Base-by-base conservation (phyloP, 2,113 vertebrate species). In the Butastur rufipennis region DNA sequence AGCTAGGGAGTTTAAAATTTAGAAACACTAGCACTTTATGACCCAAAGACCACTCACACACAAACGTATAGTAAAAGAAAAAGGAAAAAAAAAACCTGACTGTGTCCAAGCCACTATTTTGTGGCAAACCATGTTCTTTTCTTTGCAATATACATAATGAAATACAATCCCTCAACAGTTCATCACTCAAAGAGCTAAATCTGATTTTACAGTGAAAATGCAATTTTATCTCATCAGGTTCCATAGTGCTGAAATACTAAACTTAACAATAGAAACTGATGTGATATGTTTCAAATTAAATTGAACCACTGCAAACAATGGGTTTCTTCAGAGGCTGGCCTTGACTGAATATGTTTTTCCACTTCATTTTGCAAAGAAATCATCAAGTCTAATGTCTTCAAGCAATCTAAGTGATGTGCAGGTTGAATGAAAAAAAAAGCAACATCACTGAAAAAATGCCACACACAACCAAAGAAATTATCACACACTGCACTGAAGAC, bases 351-450 rank as follows among this genome's bases (percentile, higher is more conserved):
- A 68, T 83, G 75, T 88, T 93, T 98, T 96, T 84, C 85, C 94
- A 93, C 92, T 95, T 96, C 95, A 93, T 88, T 88, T 96, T 96
- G 81, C 81, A 96, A 96, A 97, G 77, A 92, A 83, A 96, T 95
- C 65, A 93, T 94, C 71, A 70, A 77, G 59, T 93, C 43, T 97
- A 83, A 97, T 97, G 90, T 74, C 74, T 92, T 97, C 59, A 86
- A 93, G 81, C 65, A 83, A 92, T 92, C 83, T 82, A 79, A 93
- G n/a, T 70, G 65, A 80, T 88, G 34, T 67, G 68, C 87, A 86
- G 92, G 79, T 63, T 94, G 90, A 90, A 96, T 82, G 90, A 87
- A 88, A 70, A 74, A 85, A 88, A 77, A 81, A 87, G 10, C n/a
- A 70, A 32, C 3, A 19, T 72, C 20, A 71, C 65, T 95, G 74